A percentile compares a stretch with the other conserved stretches of the same genome.
Conservation (phyloP, 2,888 invertebrate species). For the Drosophila histrio region DNA sequence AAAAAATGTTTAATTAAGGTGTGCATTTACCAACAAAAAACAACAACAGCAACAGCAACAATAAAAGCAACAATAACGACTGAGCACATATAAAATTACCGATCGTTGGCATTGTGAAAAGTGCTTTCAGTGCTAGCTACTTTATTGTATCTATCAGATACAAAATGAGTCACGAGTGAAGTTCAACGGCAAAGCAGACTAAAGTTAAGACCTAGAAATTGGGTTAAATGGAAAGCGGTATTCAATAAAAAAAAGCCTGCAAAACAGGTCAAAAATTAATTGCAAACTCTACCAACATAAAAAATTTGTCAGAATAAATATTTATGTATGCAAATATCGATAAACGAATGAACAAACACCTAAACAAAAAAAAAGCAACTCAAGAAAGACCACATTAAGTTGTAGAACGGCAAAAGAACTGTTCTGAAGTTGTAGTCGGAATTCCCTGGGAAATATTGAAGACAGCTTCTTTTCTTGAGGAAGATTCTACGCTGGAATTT, state of each 20-base stretch:
- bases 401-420: background rate
- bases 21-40: slow-evolving; percentile 43
- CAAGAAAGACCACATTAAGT: slow-evolving; percentile 4
- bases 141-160: slow-evolving; percentile 44
- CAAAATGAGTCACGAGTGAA: slow-evolving; percentile 47
- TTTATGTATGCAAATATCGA: slow-evolving; percentile 60
- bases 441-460: slow-evolving; percentile 6
- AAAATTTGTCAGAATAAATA: slow-evolving; percentile 49
- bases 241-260: background rate
- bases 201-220: slow-evolving; percentile 43
- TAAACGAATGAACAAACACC: slow-evolving; percentile 25
- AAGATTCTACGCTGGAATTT: background rate
- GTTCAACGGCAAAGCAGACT: slow-evolving; percentile 15
- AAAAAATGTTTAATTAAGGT: slow-evolving; percentile 40
- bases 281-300: slow-evolving; percentile 23
- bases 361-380: background rate
- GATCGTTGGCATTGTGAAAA: slow-evolving; percentile 43
- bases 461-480: background rate
- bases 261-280: slow-evolving; percentile 45
- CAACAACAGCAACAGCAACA: slow-evolving; percentile 7
- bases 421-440: slow-evolving; percentile 1
- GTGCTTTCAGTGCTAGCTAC: slow-evolving; percentile 38
- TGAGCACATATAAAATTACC: slow-evolving; percentile 25
- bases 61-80: slow-evolving; percentile 15
- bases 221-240: slow-evolving; percentile 60